Evolutionary conservation across 2,113 vertebrate genomes (phyloP).

Genomic region (Micromys minutus): DNA sequence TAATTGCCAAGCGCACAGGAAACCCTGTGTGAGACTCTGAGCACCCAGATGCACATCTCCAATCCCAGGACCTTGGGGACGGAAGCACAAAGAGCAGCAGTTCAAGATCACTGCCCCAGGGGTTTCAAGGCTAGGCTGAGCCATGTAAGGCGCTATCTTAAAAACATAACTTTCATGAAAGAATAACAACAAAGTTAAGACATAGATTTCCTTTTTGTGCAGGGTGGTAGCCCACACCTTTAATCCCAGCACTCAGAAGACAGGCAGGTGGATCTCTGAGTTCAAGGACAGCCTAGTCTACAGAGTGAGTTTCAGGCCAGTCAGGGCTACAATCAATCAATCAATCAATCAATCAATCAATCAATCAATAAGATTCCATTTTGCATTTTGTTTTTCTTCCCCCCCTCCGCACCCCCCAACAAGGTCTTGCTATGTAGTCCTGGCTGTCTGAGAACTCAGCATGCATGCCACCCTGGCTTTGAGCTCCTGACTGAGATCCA

Average conservation of each 20-base stretch:
- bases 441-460: neutral
- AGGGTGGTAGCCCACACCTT: neutral
- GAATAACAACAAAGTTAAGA: conserved; percentile 18
- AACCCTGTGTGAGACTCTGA: too few relatives aligned
- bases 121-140: neutral
- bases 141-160: neutral
- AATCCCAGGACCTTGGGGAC: too few relatives aligned
- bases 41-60: neutral
- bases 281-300: neutral
- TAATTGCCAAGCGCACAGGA: neutral
- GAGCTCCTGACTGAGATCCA: neutral
- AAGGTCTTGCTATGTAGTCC: neutral
- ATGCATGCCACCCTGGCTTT: neutral
- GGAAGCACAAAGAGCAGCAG: neutral
- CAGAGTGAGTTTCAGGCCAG: neutral
- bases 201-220: neutral
- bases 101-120: neutral
- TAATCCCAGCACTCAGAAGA: neutral
- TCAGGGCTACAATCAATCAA: neutral
- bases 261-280: neutral
- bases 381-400: neutral
- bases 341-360: neutral
- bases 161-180: neutral
- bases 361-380: neutral
- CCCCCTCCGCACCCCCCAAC: too few relatives aligned